Evolutionary conservation across 1,140 invertebrate species (phyloP).

Genomic region (Hylaeus volcanicus): DNA sequence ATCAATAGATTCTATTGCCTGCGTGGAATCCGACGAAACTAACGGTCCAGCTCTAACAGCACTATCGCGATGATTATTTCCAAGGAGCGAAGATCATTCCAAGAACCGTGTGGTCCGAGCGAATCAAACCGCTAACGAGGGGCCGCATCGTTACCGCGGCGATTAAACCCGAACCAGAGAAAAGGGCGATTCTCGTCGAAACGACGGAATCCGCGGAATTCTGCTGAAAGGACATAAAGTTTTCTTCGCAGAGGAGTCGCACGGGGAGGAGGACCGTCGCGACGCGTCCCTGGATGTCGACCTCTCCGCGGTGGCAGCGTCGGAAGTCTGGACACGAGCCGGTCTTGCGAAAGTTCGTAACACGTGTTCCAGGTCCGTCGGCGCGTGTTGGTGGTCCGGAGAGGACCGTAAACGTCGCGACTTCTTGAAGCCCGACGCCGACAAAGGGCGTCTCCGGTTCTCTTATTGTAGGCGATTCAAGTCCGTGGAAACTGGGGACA

Average conservation of each 20-base stretch:
- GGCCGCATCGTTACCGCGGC: slow-evolving; percentile 27
- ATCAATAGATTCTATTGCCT: too few species aligned
- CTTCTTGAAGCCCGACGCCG: slow-evolving; percentile 64
- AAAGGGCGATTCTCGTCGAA: neutral
- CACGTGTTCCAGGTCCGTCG: slow-evolving; percentile 67
- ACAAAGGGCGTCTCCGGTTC: slow-evolving; percentile 71
- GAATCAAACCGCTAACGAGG: slow-evolving; percentile 44
- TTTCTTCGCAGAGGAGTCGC: neutral
- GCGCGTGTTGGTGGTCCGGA: slow-evolving; percentile 75
- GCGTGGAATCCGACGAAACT: too few species aligned
- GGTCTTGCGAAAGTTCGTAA: slow-evolving; percentile 70
- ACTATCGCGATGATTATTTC: neutral
- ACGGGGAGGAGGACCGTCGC: neutral
- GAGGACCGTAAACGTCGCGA: slow-evolving; percentile 56
- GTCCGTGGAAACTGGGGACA: slow-evolving; percentile 65
- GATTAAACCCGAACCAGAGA: slow-evolving; percentile 28
- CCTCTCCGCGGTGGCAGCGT: slow-evolving; percentile 17
- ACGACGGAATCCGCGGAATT: slow-evolving; percentile 25
- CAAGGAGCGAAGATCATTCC: slow-evolving; percentile 9
- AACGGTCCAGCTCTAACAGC: too few species aligned
- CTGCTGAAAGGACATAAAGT: slow-evolving; percentile 11
- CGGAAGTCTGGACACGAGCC: slow-evolving; percentile 33
- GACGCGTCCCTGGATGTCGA: slow-evolving; percentile 25
- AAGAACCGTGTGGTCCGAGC: slow-evolving; percentile 4
- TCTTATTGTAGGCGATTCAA: slow-evolving; percentile 67